Base-by-base conservation (phyloP, 2,113 vertebrate species). In the Oncorhynchus mykiss region DNA sequence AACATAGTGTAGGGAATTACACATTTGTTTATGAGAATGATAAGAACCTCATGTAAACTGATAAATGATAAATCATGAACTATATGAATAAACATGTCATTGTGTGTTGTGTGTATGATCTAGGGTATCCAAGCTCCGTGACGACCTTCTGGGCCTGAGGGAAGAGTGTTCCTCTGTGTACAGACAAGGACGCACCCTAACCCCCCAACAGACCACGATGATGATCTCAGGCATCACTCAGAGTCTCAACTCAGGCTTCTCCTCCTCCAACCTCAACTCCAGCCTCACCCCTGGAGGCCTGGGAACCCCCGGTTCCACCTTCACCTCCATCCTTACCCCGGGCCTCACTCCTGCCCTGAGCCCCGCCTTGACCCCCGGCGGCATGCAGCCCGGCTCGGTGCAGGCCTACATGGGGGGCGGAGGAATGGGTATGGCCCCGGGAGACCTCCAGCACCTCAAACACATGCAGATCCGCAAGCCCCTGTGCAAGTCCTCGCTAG, bases 161-260 rank as follows among this genome's bases (percentile, higher is more conserved):
- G 91, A 93, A 0, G 95, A 98, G 70, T 99, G 93, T 74, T 95
- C 96, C 1, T 94, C 95, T 0, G 78, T 99, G 74, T 99, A 99
- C 92, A 98, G 84, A 89, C 94, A 96, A 90, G 95, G 97, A 45
- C 95, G 91, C 57, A 90, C 93, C 0, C 86, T 99, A 75, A 95
- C 96, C 13, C 88, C 96, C 0, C 97, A 99, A 72, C 96, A 98
- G 93, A 97, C 96, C 29, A 98, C 97, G 86, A 92, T 96, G 89
- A 96, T 98, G 97, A 98, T 99, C 91, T 97, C 97, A 13, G 97
- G 97, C 93, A 97, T 99, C 90, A 97, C 96, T 0, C 96, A 99
- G 85, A 98, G 98, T 85, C 92, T 99, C 81, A 98, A 98, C 94
- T 95, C 96, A 59, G 96, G 95, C 88, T 98, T 96, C 92, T 93